Base-by-base conservation (phyloP, 2,113 vertebrate species). In the Redunca redunca region DNA sequence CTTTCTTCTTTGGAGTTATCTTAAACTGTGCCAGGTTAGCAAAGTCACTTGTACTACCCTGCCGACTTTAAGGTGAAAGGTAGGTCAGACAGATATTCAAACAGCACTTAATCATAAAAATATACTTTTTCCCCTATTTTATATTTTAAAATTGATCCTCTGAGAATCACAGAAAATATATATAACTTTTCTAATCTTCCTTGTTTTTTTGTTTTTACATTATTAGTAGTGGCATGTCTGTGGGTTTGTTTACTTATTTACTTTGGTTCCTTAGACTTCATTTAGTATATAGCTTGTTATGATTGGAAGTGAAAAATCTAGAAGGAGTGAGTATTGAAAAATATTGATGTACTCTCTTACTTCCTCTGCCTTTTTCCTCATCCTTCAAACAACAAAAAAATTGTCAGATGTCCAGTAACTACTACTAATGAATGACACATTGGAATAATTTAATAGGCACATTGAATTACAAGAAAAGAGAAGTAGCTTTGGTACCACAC, bases 31-130 rank as follows among this genome's bases (percentile, higher is more conserved):
- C 95, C 96, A 97, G 92, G 46, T 92, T 96, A 97, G 60, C 94
- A 67, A 62, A 89, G 48, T 91, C 36, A 48, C 48, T 95, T 95
- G 48, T 91, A 52, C 84, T 71, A 6, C 15, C 86, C 26, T 83
- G 53, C 62, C 26, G n/a, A 78, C 52, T 96, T 96, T 91, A 60
- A 97, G 94, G 90, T 95, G 96, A 97, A 98, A 96, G 74, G 48
- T 96, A 93, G 50, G 90, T 96, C 90, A 96, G 53, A 71, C 21
- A 33, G 81, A 17, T 85, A 55, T 55, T 91, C 28, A 90, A 71
- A 77, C 7, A 82, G 21, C 19, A 57, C 50, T 50, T 78, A 80
- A 53, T 81, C 46, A 58, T 80, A 82, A 89, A 94, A 71, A 90
- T 9, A n/a, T 55, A 11, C 36, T 50, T 52, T 84, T 57, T 19